These are phyloP conservation scores for Eurypyga helias DNA, from an alignment of 2,113 vertebrate species.

Conservation along the genomic window DNA sequence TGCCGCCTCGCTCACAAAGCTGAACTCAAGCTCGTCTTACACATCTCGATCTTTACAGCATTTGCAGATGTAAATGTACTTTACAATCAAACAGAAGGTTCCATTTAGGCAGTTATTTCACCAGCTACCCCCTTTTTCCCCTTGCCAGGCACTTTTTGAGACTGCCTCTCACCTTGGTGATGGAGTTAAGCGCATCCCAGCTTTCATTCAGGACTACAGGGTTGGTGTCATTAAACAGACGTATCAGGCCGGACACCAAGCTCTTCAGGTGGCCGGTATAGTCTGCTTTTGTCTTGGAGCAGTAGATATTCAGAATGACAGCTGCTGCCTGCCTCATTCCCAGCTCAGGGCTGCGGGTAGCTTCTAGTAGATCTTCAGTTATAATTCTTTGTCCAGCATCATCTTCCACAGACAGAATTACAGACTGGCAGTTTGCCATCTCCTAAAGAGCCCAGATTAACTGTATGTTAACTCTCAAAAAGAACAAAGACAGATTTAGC, in stretches of 20 bases:
- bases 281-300: conserved; percentile 91
- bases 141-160: background rate
- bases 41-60: background rate
- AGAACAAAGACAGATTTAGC: background rate
- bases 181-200: conserved; percentile 96
- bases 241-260: conserved; percentile 92
- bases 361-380: conserved; percentile 94
- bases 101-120: background rate
- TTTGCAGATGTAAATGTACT: background rate
- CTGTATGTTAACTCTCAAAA: background rate
- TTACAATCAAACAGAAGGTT: background rate
- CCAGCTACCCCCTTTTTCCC: background rate
- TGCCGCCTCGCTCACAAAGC: background rate
- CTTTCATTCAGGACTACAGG: conserved; percentile 90
- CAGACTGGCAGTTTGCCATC: conserved; percentile 91
- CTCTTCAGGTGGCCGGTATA: conserved; percentile 87
- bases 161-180: conserved; percentile 87
- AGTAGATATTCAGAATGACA: conserved; percentile 93
- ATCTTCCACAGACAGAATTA: conserved; percentile 95
- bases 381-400: conserved; percentile 94
- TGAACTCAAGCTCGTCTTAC: background rate
- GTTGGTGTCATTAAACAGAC: conserved; percentile 92
- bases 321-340: conserved; percentile 91
- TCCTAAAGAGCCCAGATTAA: conserved; percentile 78
- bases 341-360: conserved; percentile 86